phyloP scores from a whole-genome alignment of 2,797 vertebrate genomes.

The Pelobates cultripes region DNA sequence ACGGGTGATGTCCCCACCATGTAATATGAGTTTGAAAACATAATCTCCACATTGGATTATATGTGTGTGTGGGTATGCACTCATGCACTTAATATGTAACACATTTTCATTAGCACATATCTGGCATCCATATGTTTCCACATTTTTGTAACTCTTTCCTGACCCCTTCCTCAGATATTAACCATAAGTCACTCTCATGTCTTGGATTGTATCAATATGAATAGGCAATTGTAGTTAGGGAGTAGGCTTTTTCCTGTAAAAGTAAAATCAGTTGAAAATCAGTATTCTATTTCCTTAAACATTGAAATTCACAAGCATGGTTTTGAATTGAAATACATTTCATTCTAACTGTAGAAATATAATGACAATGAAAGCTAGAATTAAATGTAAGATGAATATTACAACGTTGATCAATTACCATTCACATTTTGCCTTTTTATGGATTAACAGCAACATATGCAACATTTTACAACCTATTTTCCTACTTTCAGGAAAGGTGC shows the following conservation, averaged over 20 bases:
- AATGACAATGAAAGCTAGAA: neutral
- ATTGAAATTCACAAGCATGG: conserved; percentile 28
- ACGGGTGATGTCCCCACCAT: too few species aligned
- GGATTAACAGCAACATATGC: too few species aligned
- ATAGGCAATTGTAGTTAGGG: conserved; percentile 49
- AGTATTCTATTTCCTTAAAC: conserved; percentile 41
- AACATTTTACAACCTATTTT: too few species aligned
- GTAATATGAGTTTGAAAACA: too few species aligned
- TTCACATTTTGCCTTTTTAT: too few species aligned
- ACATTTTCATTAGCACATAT: neutral
- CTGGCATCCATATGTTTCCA: neutral
- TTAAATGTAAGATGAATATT: too few species aligned
- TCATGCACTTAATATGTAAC: too few species aligned
- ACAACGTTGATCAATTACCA: too few species aligned
- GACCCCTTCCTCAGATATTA: conserved; percentile 20
- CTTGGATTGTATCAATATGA: conserved; percentile 14
- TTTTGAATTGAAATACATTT: conserved; percentile 1
- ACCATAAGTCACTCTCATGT: neutral
- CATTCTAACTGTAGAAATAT: conserved; percentile 11
- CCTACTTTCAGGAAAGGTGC: too few species aligned
- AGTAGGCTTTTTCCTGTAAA: conserved; percentile 40
- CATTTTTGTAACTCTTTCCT: conserved; percentile 26
- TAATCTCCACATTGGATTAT: too few species aligned
- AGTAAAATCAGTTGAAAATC: conserved; percentile 27
- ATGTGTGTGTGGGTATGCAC: too few species aligned